Conservation (phyloP, 2,113 vertebrate genomes). For the Odontesthes bonariensis region DNA sequence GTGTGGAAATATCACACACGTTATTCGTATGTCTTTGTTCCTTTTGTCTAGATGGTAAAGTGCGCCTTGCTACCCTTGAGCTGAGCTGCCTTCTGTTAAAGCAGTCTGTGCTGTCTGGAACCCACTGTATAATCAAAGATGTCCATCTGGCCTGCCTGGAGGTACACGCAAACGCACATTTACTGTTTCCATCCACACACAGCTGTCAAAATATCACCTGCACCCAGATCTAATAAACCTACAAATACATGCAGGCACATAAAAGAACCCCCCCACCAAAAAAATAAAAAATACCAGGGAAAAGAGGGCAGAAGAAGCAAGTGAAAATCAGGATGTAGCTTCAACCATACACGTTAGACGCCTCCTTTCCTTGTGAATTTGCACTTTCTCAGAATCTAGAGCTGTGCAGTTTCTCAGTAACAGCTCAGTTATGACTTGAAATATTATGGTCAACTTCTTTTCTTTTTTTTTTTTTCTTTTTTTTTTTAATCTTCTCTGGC, state of each 20-base stretch:
- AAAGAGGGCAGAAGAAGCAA: not conserved
- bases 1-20: too few relatives aligned
- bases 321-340: not conserved
- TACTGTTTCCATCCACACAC: not conserved
- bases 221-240: not conserved
- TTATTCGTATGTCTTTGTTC: constrained; percentile 13
- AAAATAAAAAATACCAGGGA: not conserved
- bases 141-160: constrained; percentile 96
- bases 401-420: not conserved
- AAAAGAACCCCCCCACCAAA: too few relatives aligned
- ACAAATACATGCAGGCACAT: too few relatives aligned
- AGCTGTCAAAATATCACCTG: not conserved
- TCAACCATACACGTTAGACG: not conserved
- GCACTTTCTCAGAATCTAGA: constrained; percentile 8
- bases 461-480: too few relatives aligned
- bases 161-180: constrained; percentile 75
- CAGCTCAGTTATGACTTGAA: not conserved
- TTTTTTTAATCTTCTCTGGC: not conserved
- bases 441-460: too few relatives aligned
- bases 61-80: constrained; percentile 94
- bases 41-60: constrained; percentile 88
- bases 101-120: constrained; percentile 90
- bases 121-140: constrained; percentile 91
- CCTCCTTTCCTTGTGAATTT: not conserved
- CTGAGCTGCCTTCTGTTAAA: constrained; percentile 95